These are phyloP conservation scores for Orthosia incerta DNA, from an alignment of 2,888 invertebrate species.

Conservation along the genomic window DNA sequence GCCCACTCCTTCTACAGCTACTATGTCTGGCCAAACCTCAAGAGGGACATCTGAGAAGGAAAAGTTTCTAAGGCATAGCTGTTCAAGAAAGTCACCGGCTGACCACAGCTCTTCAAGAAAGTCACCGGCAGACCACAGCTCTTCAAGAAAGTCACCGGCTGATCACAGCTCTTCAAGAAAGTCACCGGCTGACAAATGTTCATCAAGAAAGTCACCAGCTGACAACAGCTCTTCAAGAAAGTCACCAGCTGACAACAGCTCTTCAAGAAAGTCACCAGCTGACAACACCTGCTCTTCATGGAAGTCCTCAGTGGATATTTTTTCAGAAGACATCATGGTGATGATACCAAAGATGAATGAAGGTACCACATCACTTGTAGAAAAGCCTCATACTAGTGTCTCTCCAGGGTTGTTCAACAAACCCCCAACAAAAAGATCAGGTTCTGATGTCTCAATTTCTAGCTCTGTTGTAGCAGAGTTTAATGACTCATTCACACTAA, in stretches of 20 bases:
- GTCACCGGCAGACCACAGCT: background rate
- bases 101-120: background rate
- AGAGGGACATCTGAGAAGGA: background rate
- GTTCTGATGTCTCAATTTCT: slow-evolving; percentile 22
- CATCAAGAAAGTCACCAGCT: background rate
- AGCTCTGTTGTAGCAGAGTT: slow-evolving; percentile 39
- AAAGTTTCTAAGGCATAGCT: background rate
- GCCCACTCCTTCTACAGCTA: background rate
- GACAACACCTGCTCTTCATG: background rate
- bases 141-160: background rate
- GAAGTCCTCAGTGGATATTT: background rate
- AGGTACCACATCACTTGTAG: background rate
- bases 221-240: background rate
- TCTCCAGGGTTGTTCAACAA: background rate
- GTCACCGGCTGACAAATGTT: background rate
- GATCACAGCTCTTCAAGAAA: slow-evolving; percentile 1
- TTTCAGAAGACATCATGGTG: slow-evolving; percentile 27
- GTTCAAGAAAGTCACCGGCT: background rate
- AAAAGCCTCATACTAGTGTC: background rate
- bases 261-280: slow-evolving; percentile 1
- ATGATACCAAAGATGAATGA: slow-evolving; percentile 5
- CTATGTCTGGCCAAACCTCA: slow-evolving; percentile 9
- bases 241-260: background rate
- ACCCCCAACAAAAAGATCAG: background rate
- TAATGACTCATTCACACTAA: slow-evolving; percentile 3